Evolutionary conservation across 2,888 invertebrate species (phyloP).

Genomic region (Neria commutata): DNA sequence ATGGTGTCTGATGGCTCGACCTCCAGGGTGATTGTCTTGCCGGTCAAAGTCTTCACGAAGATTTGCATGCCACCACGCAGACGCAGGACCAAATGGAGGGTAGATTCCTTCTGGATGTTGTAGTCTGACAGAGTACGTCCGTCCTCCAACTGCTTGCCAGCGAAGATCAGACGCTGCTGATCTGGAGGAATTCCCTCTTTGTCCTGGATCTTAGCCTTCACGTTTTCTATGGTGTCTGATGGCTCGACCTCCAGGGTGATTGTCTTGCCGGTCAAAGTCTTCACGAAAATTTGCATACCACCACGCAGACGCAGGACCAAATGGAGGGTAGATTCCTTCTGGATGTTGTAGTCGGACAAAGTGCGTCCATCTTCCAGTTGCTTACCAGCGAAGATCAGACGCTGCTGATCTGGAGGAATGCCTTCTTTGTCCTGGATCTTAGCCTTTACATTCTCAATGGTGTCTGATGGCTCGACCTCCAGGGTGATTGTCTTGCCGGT

Average conservation of each 20-base stretch:
- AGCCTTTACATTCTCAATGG: not conserved
- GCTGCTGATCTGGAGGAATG: conserved; percentile 1
- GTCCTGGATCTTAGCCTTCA: not conserved
- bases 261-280: not conserved
- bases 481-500: not conserved
- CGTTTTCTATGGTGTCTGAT: not conserved
- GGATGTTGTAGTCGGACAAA: not conserved
- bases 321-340: not conserved
- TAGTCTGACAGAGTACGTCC: not conserved
- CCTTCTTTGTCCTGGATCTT: not conserved
- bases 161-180: not conserved
- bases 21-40: not conserved
- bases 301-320: not conserved
- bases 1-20: not conserved
- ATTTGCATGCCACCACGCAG: not conserved
- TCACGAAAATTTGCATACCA: not conserved
- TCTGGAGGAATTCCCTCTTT: not conserved
- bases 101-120: not conserved
- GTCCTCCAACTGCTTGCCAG: not conserved
- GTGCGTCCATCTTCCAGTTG: not conserved
- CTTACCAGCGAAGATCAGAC: conserved; percentile 2
- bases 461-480: not conserved
- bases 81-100: not conserved
- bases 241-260: not conserved
- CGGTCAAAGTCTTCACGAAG: not conserved